Conservation (phyloP, 2,797 vertebrate genomes). For the Myotis pilosus region DNA sequence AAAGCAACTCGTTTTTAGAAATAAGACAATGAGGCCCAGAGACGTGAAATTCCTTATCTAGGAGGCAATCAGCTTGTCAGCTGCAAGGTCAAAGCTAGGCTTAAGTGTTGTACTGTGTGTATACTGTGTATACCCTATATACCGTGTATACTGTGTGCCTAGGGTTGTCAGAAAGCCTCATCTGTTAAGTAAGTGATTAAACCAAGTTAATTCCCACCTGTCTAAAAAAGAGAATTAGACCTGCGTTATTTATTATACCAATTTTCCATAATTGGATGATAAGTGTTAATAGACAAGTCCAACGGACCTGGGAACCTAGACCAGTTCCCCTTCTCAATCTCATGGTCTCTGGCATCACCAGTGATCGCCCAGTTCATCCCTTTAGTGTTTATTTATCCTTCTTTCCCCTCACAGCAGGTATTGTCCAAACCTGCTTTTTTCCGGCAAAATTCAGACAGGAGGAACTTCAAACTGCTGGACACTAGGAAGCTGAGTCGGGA, state of each 20-base stretch:
- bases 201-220: neutral
- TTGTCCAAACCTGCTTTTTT: conserved; percentile 89
- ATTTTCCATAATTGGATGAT: neutral
- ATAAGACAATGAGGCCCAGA: neutral
- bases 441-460: conserved; percentile 92
- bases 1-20: neutral
- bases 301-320: rapidly evolving
- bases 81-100: neutral
- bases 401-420: conserved; percentile 71
- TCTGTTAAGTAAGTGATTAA: neutral
- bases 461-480: conserved; percentile 94
- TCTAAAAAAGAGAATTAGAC: neutral
- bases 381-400: neutral
- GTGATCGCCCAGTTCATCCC: rapidly evolving
- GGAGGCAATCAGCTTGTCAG: neutral
- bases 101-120: neutral
- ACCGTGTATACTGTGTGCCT: rapidly evolving
- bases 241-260: neutral
- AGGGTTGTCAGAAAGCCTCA: neutral
- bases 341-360: neutral
- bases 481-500: conserved; percentile 92
- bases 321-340: neutral
- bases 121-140: too few relatives aligned
- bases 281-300: too few relatives aligned
- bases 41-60: neutral